Base-by-base conservation (phyloP, 2,113 vertebrate species). In the Dromas ardeola region DNA sequence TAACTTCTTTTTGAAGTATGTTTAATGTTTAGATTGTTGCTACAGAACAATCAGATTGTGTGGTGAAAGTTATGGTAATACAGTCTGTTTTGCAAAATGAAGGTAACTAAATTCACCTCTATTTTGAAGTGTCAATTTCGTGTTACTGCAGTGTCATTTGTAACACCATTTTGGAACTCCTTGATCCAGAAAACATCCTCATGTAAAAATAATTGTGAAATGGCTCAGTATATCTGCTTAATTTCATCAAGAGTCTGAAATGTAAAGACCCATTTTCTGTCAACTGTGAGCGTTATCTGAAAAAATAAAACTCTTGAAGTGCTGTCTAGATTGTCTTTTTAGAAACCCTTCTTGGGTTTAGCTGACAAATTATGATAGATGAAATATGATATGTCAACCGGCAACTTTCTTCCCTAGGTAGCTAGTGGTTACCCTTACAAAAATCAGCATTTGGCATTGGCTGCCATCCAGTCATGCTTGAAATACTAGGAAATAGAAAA, bases 351-450 rank as follows among this genome's bases (percentile, higher is more conserved):
- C 66, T 65, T 95, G 86, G 66, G 61, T 85, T 76, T 82, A 87
- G 74, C 86, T 96, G 95, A 94, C 94, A 95, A 92, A 96, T 87
- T 79, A 95, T 93, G 91, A 95, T 94, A 76, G 93, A 95, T 95
- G 91, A 95, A 96, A 94, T 93, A 89, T 21, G 81, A 79, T 94
- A 52, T 87, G 86, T 95, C 91, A 95, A 13, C 55, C 0, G 2
- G 82, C 88, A 88, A 50, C 84, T 94, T 95, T 71, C 66, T 87
- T 95, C 91, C 73, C 89, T 82, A 72, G 93, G 92, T 91, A 85
- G 62, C 70, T 84, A 70, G 86, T 95, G 86, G 94, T 80, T 96
- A 89, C 90, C 86, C 86, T 87, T 89, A 89, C 1, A 25, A 89
- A 96, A 95, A 90, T 91, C 83, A 95, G 91, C 89, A 66, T 76